phyloP scores from a whole-genome alignment of 2,888 invertebrate species.

The Mycogona germanica region DNA sequence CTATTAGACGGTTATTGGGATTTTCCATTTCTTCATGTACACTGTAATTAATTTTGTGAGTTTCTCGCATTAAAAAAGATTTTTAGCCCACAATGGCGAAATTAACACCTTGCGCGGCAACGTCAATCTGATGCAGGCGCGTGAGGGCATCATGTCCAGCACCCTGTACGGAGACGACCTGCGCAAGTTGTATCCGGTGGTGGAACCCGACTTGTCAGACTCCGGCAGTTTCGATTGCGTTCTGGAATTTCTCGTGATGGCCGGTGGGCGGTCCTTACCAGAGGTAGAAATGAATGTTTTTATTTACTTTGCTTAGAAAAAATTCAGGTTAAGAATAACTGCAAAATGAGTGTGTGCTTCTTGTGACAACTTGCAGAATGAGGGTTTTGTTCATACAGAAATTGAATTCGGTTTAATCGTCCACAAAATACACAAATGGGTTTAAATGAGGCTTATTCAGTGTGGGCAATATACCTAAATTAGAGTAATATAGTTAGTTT shows the following conservation, averaged over 20 bases:
- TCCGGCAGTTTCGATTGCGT: conserved; percentile 98
- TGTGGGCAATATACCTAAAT: no score
- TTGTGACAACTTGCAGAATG: not conserved
- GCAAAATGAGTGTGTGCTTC: no score
- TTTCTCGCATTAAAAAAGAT: conserved; percentile 37
- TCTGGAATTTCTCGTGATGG: conserved; percentile 88
- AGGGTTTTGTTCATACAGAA: not conserved
- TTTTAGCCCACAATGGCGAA: conserved; percentile 97
- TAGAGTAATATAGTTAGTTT: not conserved
- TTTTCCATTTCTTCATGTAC: no score
- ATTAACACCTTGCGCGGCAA: conserved; percentile 98
- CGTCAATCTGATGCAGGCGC: conserved; percentile 95
- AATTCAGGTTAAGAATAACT: no score
- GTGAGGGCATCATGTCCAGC: conserved; percentile 95
- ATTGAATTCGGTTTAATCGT: not conserved
- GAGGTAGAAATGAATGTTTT: conserved; percentile 44
- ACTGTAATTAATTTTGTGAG: no score
- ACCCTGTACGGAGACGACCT: conserved; percentile 68
- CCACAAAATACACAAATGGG: not conserved
- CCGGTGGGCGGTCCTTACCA: conserved; percentile 74
- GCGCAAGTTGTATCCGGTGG: conserved; percentile 86
- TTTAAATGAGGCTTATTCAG: no score
- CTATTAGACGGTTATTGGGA: no score
- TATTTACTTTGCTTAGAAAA: no score
- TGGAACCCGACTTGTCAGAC: conserved; percentile 94